Percentiles rank a stretch among this genome's conserved stretches.
These are phyloP conservation scores for Dendrolimus houi DNA, from an alignment of 2,888 invertebrate species.

Conservation along the genomic window DNA sequence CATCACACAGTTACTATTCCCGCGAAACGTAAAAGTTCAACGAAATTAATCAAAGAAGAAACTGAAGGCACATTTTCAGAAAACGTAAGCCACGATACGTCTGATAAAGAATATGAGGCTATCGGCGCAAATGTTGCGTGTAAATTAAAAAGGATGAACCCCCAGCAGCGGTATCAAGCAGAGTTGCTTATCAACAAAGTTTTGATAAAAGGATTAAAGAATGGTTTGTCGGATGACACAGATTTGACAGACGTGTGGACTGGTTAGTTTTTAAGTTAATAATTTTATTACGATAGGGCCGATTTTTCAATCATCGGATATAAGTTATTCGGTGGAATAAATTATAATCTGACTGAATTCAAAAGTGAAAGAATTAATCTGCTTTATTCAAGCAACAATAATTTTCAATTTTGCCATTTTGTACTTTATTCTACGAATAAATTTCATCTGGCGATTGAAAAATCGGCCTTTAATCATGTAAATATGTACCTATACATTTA, in stretches of 20 bases:
- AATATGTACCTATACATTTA: too few species aligned
- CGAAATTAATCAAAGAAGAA: background rate
- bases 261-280: conserved; percentile 1
- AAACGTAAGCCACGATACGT: conserved; percentile 3
- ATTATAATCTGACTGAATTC: too few species aligned
- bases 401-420: too few species aligned
- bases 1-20: background rate
- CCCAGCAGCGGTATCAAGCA: conserved; percentile 27
- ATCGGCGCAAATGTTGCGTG: conserved; percentile 32
- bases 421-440: too few species aligned
- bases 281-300: too few species aligned
- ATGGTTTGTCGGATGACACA: conserved; percentile 24
- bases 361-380: too few species aligned
- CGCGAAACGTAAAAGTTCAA: background rate
- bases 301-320: too few species aligned
- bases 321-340: too few species aligned
- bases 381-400: too few species aligned
- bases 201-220: conserved; percentile 26
- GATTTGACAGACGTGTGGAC: conserved; percentile 25
- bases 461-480: too few species aligned
- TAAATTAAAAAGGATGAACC: conserved; percentile 31
- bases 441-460: too few species aligned
- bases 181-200: conserved; percentile 37
- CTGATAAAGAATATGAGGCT: conserved; percentile 26
- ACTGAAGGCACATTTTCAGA: conserved; percentile 1